These are phyloP conservation scores for Eupleurogrammus muticus DNA, from an alignment of 2,797 vertebrate genomes.

Conservation along the genomic window DNA sequence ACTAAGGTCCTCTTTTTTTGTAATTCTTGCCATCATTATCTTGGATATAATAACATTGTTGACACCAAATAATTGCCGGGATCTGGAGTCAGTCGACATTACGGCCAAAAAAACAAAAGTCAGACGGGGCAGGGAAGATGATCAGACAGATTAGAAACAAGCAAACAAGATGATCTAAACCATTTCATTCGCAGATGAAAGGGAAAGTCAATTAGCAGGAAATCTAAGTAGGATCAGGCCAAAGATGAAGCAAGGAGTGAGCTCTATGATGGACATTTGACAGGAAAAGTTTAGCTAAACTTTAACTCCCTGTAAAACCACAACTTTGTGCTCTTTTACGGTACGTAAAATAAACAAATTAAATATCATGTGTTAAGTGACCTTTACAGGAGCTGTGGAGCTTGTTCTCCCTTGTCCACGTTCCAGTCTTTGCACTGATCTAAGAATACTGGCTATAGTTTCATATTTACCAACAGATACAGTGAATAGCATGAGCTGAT, in stretches of 20 bases:
- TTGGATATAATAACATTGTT: constrained; percentile 12
- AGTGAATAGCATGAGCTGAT: not conserved
- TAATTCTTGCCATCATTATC: constrained; percentile 1
- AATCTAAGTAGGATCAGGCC: not conserved
- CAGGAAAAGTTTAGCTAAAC: not conserved
- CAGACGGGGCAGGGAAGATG: constrained; percentile 35
- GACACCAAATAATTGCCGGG: constrained; percentile 21
- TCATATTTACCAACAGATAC: not conserved
- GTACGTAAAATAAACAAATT: not conserved
- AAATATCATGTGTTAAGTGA: not conserved
- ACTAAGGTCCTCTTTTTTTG: not conserved
- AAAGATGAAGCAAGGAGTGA: constrained; percentile 17
- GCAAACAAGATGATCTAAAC: constrained; percentile 16
- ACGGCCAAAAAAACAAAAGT: constrained; percentile 22
- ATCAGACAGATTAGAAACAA: constrained; percentile 23
- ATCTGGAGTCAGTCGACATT: constrained; percentile 23
- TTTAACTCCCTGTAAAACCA: constrained; percentile 3
- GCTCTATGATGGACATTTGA: constrained; percentile 7
- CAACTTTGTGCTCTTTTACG: not conserved
- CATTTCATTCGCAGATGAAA: not conserved
- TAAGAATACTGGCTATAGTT: not conserved
- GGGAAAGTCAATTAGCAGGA: not conserved
- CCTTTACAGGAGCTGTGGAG: not conserved
- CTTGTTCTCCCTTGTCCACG: not conserved
- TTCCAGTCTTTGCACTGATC: not conserved